Percentiles rank a stretch among this genome's conserved stretches.
These are phyloP conservation scores for Epinotia ramella DNA, from an alignment of 2,888 invertebrate species.

Conservation along the genomic window DNA sequence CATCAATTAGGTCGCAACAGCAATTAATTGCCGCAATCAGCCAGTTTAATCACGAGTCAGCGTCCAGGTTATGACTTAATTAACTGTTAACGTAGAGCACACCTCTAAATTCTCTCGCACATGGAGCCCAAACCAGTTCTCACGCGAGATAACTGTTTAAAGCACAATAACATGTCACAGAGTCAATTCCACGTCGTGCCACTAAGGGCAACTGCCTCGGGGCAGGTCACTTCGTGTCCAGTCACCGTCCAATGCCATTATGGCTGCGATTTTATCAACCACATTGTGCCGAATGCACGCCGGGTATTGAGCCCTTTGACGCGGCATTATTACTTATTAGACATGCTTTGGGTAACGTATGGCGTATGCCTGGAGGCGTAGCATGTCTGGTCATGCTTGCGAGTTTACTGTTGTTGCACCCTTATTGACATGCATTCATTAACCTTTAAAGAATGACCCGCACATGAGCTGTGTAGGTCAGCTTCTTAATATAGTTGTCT, in stretches of 20 bases:
- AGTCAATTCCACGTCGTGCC: conserved; percentile 54
- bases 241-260: conserved; percentile 56
- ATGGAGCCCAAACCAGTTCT: conserved; percentile 27
- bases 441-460: conserved; percentile 23
- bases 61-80: conserved; percentile 16
- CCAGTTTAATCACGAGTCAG: conserved; percentile 22
- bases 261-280: conserved; percentile 62
- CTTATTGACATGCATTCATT: conserved; percentile 32
- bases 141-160: conserved; percentile 44
- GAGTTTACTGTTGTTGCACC: conserved; percentile 36
- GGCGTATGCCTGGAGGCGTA: conserved; percentile 24
- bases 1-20: not conserved
- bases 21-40: conserved; percentile 25
- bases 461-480: conserved; percentile 7
- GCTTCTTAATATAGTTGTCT: conserved; percentile 1
- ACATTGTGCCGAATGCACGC: conserved; percentile 55
- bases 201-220: conserved; percentile 59
- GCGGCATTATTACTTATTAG: conserved; percentile 47
- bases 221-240: conserved; percentile 60
- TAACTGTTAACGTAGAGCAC: conserved; percentile 26
- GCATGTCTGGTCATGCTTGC: conserved; percentile 27
- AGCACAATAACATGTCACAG: conserved; percentile 41
- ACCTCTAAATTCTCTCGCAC: conserved; percentile 26
- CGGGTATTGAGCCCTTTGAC: conserved; percentile 50
- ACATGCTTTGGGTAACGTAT: conserved; percentile 40